Conservation (phyloP, 2,797 vertebrate genomes). For the Momotus momota region DNA sequence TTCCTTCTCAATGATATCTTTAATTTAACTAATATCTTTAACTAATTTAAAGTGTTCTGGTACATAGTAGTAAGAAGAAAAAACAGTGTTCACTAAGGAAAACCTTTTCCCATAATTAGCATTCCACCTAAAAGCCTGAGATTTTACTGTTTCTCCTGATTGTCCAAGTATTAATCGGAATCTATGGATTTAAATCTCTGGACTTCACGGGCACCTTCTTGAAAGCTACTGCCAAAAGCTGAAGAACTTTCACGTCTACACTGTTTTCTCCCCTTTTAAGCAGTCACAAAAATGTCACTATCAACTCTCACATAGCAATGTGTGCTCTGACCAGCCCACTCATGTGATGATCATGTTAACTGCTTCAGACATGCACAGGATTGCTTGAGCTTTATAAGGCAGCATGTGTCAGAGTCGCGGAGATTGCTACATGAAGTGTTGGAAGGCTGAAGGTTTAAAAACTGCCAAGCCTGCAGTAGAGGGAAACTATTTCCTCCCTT, state of each 20-base stretch:
- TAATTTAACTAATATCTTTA: not conserved
- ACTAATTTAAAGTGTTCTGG: not conserved
- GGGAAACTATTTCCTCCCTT: not conserved
- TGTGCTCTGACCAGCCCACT: not conserved
- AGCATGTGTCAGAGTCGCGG: not conserved
- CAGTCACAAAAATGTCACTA: not conserved
- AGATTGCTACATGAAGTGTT: not conserved
- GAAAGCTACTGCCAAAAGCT: not conserved
- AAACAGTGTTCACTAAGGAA: not conserved
- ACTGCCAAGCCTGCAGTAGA: not conserved
- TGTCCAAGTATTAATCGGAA: not conserved
- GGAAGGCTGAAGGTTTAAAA: not conserved
- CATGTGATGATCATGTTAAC: not conserved
- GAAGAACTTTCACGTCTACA: not conserved
- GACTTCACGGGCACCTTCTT: not conserved
- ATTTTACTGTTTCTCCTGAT: not conserved
- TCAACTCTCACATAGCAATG: not conserved
- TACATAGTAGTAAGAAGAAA: not conserved
- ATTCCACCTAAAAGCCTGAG: not conserved
- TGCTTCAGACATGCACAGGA: not conserved
- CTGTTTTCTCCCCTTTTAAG: not conserved
- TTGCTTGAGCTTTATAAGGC: not conserved
- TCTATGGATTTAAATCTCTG: not conserved
- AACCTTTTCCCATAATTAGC: not conserved
- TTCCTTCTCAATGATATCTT: not conserved